Evolutionary conservation across 2,888 invertebrate genomes (phyloP), one percentile per base, ranked within the genome.

Genomic region (Leptopilina drosophilae): DNA sequence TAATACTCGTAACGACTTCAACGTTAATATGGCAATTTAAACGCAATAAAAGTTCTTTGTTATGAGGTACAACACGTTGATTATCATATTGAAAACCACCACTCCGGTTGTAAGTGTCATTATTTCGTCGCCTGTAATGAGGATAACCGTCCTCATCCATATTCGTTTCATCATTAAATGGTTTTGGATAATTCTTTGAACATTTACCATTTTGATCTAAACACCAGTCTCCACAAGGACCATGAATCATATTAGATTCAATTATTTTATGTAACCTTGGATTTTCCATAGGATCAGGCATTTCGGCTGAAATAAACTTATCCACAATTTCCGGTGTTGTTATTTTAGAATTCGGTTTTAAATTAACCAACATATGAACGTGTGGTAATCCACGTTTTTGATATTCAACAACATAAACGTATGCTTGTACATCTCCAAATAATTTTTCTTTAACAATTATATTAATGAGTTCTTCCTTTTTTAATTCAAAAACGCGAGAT

Each of bases 51-150:
- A 14, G 62, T n/a, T 62, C 62, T 62, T 62, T 42, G 20, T 62
- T 62, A 62, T 62, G 62, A n/a, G 88, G 88, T 14, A 90, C 89
- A 49, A 89, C 86, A 83, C 85, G 87, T 9, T 84, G 79, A 80
- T 90, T 90, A 81, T 90, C 88, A 62, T 88, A 66, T 69, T 56
- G 65, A 59, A 78, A 64, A 56, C 81, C 80, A 67, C 76, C 67
- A 12, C 65, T 26, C 64, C 77, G 77, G 46, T 69, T 69, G 62
- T 81, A 82, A 20, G 56, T 79, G 26, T 82, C 84, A 78, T 79
- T 84, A 79, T 85, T 78, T 67, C 83, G 79, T 65, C 84, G 79
- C 42, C 79, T 82, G 79, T 86, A 87, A 14, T 79, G 26, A 49
- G 86, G 86, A 81, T 87, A 87, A 5, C 86, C 85, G 76, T 87